Conservation (phyloP, 2,113 vertebrate genomes). For the Anguilla rostrata region DNA sequence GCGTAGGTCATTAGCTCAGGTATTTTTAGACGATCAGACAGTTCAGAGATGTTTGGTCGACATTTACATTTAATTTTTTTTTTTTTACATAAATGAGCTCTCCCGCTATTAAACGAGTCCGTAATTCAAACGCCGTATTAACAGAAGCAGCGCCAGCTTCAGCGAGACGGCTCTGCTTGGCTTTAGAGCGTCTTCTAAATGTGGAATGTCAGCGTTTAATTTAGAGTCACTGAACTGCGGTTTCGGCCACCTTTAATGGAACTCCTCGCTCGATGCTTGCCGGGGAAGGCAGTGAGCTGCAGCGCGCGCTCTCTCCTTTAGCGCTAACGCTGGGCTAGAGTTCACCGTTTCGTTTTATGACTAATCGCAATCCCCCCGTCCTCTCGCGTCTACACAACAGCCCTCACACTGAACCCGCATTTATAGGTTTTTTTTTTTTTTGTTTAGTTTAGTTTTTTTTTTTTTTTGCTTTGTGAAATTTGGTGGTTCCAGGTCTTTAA, state of each 20-base stretch:
- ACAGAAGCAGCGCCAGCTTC: background rate
- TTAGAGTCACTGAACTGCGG: constrained; percentile 1
- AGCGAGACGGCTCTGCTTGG: background rate
- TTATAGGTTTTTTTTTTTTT: background rate
- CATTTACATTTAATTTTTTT: background rate
- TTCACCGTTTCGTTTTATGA: background rate
- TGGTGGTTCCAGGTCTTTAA: background rate
- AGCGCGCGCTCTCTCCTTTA: background rate
- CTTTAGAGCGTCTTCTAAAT: background rate
- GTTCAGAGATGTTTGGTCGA: background rate
- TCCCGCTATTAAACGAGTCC: background rate
- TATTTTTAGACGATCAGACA: background rate
- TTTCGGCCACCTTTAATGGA: background rate
- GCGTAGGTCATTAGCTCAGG: background rate
- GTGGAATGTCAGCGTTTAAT: background rate
- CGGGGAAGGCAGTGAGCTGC: background rate
- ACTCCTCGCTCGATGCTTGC: background rate
- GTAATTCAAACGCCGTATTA: no score
- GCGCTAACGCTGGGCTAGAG: background rate
- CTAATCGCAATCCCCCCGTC: background rate
- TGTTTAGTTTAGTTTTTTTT: background rate
- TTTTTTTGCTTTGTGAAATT: background rate
- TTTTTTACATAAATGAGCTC: background rate
- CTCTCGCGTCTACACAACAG: background rate
- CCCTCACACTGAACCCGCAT: background rate